These are phyloP conservation scores for Oryzaephilus surinamensis DNA, from an alignment of 1,140 invertebrate genomes.

Conservation along the genomic window DNA sequence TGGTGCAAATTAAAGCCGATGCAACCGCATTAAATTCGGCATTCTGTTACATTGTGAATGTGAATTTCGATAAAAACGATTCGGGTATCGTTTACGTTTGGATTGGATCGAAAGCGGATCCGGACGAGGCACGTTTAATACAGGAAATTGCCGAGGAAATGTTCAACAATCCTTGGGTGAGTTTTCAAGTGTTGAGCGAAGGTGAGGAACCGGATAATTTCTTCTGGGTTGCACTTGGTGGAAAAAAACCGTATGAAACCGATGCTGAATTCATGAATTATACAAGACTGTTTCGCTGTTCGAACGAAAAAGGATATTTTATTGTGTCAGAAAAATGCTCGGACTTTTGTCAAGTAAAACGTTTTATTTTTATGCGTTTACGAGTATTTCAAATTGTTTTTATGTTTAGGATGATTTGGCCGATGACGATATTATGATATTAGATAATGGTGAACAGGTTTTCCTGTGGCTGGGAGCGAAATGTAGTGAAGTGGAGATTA, in stretches of 20 bases:
- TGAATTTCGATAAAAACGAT: slow-evolving; percentile 85
- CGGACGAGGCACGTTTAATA: slow-evolving; percentile 77
- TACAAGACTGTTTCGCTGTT: slow-evolving; percentile 93
- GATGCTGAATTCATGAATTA: slow-evolving; percentile 91
- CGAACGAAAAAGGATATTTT: slow-evolving; percentile 99
- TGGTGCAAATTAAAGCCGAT: slow-evolving; percentile 83
- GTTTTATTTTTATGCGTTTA: neutral
- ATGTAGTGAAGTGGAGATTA: slow-evolving; percentile 97
- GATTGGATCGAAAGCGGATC: slow-evolving; percentile 83
- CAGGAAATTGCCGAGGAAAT: slow-evolving; percentile 91
- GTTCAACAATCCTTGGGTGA: slow-evolving; percentile 84
- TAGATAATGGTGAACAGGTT: slow-evolving; percentile 96
- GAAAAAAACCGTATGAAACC: slow-evolving; percentile 83
- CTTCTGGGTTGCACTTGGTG: slow-evolving; percentile 94
- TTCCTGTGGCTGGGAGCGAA: slow-evolving; percentile 95
- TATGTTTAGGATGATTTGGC: slow-evolving; percentile 88
- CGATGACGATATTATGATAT: slow-evolving; percentile 99
- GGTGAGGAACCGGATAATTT: slow-evolving; percentile 98
- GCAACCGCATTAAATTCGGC: slow-evolving; percentile 68
- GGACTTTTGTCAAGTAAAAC: slow-evolving; percentile 97
- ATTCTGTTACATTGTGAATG: slow-evolving; percentile 91
- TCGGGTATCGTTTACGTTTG: slow-evolving; percentile 96
- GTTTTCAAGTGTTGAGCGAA: slow-evolving; percentile 82
- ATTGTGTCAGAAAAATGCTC: slow-evolving; percentile 98
- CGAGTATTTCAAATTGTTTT: slow-evolving; percentile 10